Base-by-base conservation (phyloP, 2,888 invertebrate genomes). In the Agonopterix subpropinquella region DNA sequence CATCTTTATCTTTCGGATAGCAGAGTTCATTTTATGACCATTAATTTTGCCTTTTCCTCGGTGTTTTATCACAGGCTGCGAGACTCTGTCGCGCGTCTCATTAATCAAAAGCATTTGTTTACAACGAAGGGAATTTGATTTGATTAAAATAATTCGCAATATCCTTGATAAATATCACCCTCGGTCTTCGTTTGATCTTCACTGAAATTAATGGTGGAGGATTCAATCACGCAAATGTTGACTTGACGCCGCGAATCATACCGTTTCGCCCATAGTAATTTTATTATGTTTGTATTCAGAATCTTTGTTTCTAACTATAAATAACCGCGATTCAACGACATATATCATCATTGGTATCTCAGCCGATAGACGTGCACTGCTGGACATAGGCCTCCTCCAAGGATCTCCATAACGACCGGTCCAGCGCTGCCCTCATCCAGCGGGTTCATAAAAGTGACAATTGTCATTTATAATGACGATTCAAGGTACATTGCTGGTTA, bases 51-150 rank as follows among this genome's bases (percentile, higher is more conserved):
- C 80, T 80, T 86, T 86, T 84, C 82, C 74, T 81, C 72, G 83
- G 83, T 85, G 85, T 85, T 87, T 88, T 88, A 88, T 88, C 87
- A 77, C 77, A 80, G 79, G 83, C 80, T 83, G 83, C 80, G 83
- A 77, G 73, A 72, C 83, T 85, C 86, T 85, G 88, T 87, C 87
- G 87, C 87, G 80, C 77, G 87, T 82, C 87, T 84, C 88, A 88
- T 88, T 88, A 88, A 88, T 88, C 88, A 88, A 87, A 87, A 87
- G 83, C 88, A 88, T 88, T 88, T 88, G 88, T 88, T 88, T 88
- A 88, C 87, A 88, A 86, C 81, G 86, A 81, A 86, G 86, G 85
- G 86, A 88, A 86, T 88, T 87, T 87, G 87, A 88, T 87, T 88
- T 88, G 87, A 88, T 88, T 88, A 88, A 87, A 88, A 88, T 88